These are phyloP conservation scores for Epistrophe grossulariae DNA, from an alignment of 2,888 invertebrate species.

Conservation along the genomic window DNA sequence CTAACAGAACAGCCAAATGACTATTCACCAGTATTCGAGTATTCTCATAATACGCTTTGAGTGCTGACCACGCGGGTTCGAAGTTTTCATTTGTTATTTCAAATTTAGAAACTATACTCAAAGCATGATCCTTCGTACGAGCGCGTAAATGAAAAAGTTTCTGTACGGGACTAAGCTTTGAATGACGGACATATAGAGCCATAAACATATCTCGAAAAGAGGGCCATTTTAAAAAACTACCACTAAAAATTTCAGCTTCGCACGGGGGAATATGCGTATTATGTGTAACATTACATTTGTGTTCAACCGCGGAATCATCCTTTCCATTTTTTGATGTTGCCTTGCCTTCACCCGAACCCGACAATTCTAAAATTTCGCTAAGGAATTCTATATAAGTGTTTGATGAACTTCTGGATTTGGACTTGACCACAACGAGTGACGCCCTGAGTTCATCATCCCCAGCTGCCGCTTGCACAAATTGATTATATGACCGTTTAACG, in stretches of 20 bases:
- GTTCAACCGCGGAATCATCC: not conserved
- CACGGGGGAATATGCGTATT: constrained; percentile 1
- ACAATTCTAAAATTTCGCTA: not conserved
- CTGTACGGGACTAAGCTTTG: constrained; percentile 4
- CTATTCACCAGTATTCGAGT: constrained; percentile 1
- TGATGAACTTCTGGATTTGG: not conserved
- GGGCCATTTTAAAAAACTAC: not conserved
- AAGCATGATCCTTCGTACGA: not conserved
- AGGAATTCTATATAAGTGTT: not conserved
- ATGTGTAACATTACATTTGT: not conserved
- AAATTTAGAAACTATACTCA: not conserved
- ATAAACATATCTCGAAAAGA: constrained; percentile 7
- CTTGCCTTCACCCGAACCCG: not conserved
- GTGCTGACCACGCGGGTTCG: not conserved
- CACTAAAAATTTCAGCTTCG: constrained; percentile 5
- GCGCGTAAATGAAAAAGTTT: constrained; percentile 8
- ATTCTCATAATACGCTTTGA: constrained; percentile 10
- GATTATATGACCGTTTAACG: not conserved
- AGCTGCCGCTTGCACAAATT: not conserved
- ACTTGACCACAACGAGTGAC: not conserved
- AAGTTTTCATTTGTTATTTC: not conserved
- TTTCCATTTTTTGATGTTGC: not conserved
- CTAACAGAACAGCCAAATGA: not conserved
- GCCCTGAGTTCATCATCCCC: not conserved
- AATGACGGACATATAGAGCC: not conserved